Evolutionary conservation across 2,797 vertebrate species (phyloP), one percentile per base, ranked within the genome.

Genomic region (Periparus ater): DNA sequence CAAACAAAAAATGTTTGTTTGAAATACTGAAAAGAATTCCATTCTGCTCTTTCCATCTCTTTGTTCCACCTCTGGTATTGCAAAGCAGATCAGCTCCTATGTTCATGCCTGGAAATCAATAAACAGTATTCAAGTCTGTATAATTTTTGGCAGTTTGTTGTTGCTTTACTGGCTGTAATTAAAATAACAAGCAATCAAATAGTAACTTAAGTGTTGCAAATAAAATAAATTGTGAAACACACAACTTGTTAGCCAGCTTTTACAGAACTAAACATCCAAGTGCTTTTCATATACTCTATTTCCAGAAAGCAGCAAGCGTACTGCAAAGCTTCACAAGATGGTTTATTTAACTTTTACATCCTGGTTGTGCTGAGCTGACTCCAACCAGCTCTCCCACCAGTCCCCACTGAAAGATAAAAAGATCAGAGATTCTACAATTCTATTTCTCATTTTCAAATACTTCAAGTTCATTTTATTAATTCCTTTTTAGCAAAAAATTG

Each of bases 11-110:
- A 53, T 51, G 50, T 77, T 90, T 67, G 29, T 57, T 76, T 76
- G 78, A 94, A 93, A 85, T 40, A 85, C 30, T 75, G 77, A 51
- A 62, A 85, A 75, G 73, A 79, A 89, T 79, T 92, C 48, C n/a
- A 26, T 45, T 53, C 61, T 92, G 51, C 57, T 58, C 9, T 78
- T 94, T 85, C 70, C 79, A 94, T 47, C 65, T 67, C 65, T 74
- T 83, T 84, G 44, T 81, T 95, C 81, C 60, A 40, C 50, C 73
- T 71, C 30, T 47, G n/a, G 38, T 65, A 26, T 2, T 21, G 38
- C 73, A 83, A 95, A 70, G 65, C 57, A 89, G 12, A 61, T 32
- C 67, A 72, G 66, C 44, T 85, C 74, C 86, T 75, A 3, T 5
- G 55, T 32, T 91, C 32, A 26, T 67, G 57, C n/a, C 60, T 90